A percentile compares a stretch with the other conserved stretches of the same genome.
phyloP scores from a whole-genome alignment of 2,113 vertebrate genomes.

The Channa maculata region DNA sequence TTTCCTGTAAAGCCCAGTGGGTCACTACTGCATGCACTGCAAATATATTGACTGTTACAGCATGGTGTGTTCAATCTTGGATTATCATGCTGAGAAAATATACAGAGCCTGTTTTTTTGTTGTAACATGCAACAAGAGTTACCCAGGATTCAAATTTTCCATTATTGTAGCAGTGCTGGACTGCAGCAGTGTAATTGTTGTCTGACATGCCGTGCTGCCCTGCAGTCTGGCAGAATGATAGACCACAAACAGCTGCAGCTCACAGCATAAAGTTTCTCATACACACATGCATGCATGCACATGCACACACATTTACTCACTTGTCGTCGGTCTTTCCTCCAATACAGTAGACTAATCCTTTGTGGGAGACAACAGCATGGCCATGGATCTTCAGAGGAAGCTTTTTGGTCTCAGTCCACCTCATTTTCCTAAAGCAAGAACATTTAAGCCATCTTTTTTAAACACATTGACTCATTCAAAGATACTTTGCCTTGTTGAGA shows the following conservation, averaged over 20 bases:
- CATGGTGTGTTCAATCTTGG: neutral
- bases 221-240: conserved; percentile 47
- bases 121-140: conserved; percentile 1
- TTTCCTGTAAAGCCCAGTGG: neutral
- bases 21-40: neutral
- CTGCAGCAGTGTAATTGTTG: conserved; percentile 25
- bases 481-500: neutral
- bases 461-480: too few species aligned
- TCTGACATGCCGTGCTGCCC: conserved; percentile 2
- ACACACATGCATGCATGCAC: conserved; percentile 26
- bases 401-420: conserved; percentile 95
- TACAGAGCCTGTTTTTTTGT: neutral
- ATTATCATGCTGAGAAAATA: neutral
- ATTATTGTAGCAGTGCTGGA: neutral
- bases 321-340: conserved; percentile 99
- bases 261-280: conserved; percentile 16
- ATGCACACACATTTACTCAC: conserved; percentile 83
- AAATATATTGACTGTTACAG: neutral
- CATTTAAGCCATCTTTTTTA: neutral
- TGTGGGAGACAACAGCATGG: conserved; percentile 92
- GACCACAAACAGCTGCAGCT: conserved; percentile 68
- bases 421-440: conserved; percentile 85
- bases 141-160: conserved; percentile 1
- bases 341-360: conserved; percentile 93
- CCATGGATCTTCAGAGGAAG: conserved; percentile 97